Percentiles rank a stretch among this genome's conserved stretches.
phyloP scores from a whole-genome alignment of 2,888 invertebrate species.

The Lagria hirta region DNA sequence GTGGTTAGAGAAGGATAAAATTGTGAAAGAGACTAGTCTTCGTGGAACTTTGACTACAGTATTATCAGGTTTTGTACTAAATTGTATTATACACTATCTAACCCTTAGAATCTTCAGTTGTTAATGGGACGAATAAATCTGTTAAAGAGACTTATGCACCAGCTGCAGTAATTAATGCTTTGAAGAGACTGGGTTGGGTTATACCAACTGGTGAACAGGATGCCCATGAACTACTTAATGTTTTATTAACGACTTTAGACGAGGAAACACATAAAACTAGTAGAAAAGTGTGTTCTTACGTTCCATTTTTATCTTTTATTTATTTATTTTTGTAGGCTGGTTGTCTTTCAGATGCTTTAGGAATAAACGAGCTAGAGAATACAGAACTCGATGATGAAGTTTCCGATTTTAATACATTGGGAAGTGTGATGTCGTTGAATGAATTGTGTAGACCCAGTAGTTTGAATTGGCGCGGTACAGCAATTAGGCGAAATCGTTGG shows the following conservation, averaged over 20 bases:
- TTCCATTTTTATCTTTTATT: slow-evolving; percentile 1
- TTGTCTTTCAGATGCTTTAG: slow-evolving; percentile 74
- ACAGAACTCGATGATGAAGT: slow-evolving; percentile 45
- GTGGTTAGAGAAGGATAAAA: slow-evolving; percentile 74
- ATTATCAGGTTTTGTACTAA: slow-evolving; percentile 70
- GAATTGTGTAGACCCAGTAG: slow-evolving; percentile 51
- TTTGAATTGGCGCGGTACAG: slow-evolving; percentile 46
- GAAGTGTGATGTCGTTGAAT: slow-evolving; percentile 53
- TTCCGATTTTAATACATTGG: slow-evolving; percentile 40
- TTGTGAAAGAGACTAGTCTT: slow-evolving; percentile 68
- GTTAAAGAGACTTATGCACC: slow-evolving; percentile 66
- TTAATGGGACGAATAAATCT: slow-evolving; percentile 71
- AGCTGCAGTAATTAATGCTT: slow-evolving; percentile 69
- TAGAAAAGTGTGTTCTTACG: slow-evolving; percentile 56
- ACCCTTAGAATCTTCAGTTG: slow-evolving; percentile 62
- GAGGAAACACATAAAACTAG: slow-evolving; percentile 72
- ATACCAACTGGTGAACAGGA: slow-evolving; percentile 91
- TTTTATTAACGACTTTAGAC: slow-evolving; percentile 85
- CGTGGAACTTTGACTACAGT: slow-evolving; percentile 74
- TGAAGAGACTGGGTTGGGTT: slow-evolving; percentile 79
- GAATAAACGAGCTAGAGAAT: slow-evolving; percentile 56
- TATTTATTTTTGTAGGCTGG: slow-evolving; percentile 56
- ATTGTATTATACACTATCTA: too few species aligned
- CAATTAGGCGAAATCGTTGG: slow-evolving; percentile 49
- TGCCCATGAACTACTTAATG: slow-evolving; percentile 90